Conservation (phyloP, 2,113 vertebrate species). For the Dinomys branickii region DNA sequence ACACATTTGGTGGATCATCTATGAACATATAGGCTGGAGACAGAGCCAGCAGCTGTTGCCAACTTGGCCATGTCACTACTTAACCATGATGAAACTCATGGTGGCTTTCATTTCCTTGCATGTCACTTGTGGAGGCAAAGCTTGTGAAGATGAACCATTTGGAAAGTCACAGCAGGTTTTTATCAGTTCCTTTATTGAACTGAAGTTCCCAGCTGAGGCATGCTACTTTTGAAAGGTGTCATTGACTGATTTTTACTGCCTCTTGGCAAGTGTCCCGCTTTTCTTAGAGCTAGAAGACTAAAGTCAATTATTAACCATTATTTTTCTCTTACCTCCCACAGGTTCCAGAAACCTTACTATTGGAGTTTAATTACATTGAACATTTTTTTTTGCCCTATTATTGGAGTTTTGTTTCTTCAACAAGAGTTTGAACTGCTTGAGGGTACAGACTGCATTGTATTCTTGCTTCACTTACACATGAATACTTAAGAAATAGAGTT, state of each 20-base stretch:
- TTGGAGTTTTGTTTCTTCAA: slow-evolving; percentile 32
- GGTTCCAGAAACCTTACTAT: not conserved
- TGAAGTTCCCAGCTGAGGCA: not conserved
- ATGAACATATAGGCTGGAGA: not conserved
- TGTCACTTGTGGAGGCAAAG: not conserved
- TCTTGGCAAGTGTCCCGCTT: slow-evolving; percentile 25
- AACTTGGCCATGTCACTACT: not conserved
- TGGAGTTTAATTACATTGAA: slow-evolving; percentile 38
- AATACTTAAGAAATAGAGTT: not conserved
- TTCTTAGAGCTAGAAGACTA: not conserved
- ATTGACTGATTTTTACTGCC: not conserved
- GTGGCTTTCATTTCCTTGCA: not conserved
- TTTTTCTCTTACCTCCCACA: not conserved
- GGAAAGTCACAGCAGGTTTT: slow-evolving; percentile 34
- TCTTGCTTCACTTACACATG: not conserved
- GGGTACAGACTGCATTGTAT: not conserved
- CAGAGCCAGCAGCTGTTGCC: not conserved
- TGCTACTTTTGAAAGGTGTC: slow-evolving; percentile 22
- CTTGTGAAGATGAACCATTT: slow-evolving; percentile 27
- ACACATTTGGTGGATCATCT: not conserved
- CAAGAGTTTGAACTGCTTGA: not conserved
- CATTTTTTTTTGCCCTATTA: not conserved
- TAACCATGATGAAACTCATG: not conserved
- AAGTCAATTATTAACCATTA: slow-evolving; percentile 13
- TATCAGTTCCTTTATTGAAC: not conserved